phyloP scores from a whole-genome alignment of 37 sponge, comb jelly and placozoan species.

The Haliclona indistincta region DNA sequence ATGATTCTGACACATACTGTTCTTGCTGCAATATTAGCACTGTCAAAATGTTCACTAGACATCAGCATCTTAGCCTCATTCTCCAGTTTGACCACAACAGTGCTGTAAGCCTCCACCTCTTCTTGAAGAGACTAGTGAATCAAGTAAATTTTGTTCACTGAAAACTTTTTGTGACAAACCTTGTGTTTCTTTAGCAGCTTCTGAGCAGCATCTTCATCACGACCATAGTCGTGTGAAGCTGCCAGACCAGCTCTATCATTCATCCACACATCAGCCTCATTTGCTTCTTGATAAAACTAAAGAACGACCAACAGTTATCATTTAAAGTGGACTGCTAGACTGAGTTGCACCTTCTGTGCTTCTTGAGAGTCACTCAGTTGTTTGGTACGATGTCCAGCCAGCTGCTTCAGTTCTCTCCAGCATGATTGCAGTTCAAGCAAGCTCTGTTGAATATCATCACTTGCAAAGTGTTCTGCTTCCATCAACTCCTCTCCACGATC shows the following conservation, averaged over 20 bases:
- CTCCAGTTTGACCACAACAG: conserved; percentile 60
- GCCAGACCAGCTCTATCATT: conserved; percentile 94
- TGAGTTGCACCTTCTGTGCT: conserved; percentile 68
- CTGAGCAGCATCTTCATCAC: conserved; percentile 86
- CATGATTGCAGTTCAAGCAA: conserved; percentile 44
- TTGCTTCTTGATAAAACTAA: conserved; percentile 86
- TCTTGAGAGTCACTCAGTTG: conserved; percentile 80
- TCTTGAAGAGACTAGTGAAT: conserved; percentile 69
- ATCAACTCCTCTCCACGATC: conserved; percentile 72
- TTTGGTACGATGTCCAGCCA: conserved; percentile 57
- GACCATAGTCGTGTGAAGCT: conserved; percentile 87
- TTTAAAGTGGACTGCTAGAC: background rate
- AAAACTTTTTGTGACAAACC: conserved; percentile 8
- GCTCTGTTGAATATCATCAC: conserved; percentile 67
- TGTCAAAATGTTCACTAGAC: conserved; percentile 79
- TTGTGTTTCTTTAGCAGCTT: conserved; percentile 89
- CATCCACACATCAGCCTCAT: conserved; percentile 95
- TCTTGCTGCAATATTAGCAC: conserved; percentile 79
- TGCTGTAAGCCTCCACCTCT: conserved; percentile 80
- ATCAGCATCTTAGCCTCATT: conserved; percentile 59
- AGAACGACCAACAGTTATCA: background rate
- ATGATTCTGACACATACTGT: conserved; percentile 42
- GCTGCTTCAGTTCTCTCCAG: conserved; percentile 75
- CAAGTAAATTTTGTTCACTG: background rate
- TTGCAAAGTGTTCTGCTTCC: conserved; percentile 66